Conservation (phyloP, 2,113 vertebrate species). For the Cyrtonyx montezumae region DNA sequence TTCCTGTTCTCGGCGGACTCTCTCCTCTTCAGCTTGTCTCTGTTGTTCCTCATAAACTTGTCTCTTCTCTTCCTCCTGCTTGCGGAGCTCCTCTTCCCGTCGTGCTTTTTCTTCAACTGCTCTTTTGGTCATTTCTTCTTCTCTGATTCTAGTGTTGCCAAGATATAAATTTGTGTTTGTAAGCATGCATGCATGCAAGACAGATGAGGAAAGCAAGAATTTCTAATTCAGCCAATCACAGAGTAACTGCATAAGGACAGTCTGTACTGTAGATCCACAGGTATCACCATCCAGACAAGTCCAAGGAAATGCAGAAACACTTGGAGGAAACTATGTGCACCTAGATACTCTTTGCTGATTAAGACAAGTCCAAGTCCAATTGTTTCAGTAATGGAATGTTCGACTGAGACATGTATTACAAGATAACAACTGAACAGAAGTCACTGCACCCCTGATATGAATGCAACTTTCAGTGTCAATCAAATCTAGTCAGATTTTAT, state of each 20-base stretch:
- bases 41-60: constrained; percentile 77
- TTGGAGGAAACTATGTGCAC: background rate
- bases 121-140: constrained; percentile 80
- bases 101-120: constrained; percentile 73
- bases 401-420: background rate
- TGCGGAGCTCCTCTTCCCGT: constrained; percentile 73
- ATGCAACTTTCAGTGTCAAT: background rate
- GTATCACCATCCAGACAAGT: background rate
- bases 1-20: constrained; percentile 75
- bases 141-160: constrained; percentile 73
- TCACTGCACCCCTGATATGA: background rate
- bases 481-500: background rate
- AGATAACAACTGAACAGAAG: background rate
- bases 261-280: background rate
- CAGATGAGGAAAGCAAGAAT: background rate
- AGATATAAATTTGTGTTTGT: background rate
- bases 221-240: background rate
- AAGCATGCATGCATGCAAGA: background rate
- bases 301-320: background rate
- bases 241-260: background rate
- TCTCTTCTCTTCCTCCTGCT: constrained; percentile 77
- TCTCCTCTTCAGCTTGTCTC: constrained; percentile 77
- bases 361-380: background rate
- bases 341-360: background rate
- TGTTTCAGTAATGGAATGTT: background rate